phyloP scores from a whole-genome alignment of 2,113 vertebrate genomes.

The Poecilia latipinna region DNA sequence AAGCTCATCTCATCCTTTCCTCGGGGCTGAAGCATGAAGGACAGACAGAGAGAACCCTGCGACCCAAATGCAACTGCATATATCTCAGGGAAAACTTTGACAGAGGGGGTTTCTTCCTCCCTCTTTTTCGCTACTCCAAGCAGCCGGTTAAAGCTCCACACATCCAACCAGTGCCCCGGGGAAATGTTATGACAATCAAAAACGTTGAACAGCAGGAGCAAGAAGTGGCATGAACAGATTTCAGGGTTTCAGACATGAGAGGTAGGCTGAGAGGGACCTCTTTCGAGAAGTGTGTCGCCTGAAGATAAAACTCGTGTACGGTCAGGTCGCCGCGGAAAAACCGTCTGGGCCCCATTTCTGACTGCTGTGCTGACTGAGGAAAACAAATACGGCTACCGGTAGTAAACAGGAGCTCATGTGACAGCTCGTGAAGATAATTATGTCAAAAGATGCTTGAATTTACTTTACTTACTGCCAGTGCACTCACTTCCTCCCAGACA shows the following conservation, averaged over 20 bases:
- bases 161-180: constrained; percentile 63
- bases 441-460: neutral
- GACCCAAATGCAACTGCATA: constrained; percentile 59
- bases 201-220: constrained; percentile 74
- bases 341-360: constrained; percentile 57
- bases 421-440: constrained; percentile 37
- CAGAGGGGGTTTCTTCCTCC: constrained; percentile 15
- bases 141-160: constrained; percentile 51
- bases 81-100: constrained; percentile 27
- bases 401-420: constrained; percentile 43
- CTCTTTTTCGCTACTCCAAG: constrained; percentile 29
- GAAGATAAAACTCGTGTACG: constrained; percentile 79
- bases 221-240: constrained; percentile 82
- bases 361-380: constrained; percentile 51
- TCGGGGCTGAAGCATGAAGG: constrained; percentile 78
- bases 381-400: constrained; percentile 64
- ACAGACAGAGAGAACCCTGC: constrained; percentile 68
- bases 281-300: constrained; percentile 75
- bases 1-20: constrained; percentile 76
- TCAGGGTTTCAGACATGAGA: constrained; percentile 70
- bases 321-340: constrained; percentile 53
- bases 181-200: constrained; percentile 81
- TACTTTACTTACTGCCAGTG: neutral
- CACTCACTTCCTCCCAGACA: constrained; percentile 18
- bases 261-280: constrained; percentile 72